Evolutionary conservation across 2,888 invertebrate genomes (phyloP), one percentile per base, ranked within the genome.

Genomic region (Allygus modestus): DNA sequence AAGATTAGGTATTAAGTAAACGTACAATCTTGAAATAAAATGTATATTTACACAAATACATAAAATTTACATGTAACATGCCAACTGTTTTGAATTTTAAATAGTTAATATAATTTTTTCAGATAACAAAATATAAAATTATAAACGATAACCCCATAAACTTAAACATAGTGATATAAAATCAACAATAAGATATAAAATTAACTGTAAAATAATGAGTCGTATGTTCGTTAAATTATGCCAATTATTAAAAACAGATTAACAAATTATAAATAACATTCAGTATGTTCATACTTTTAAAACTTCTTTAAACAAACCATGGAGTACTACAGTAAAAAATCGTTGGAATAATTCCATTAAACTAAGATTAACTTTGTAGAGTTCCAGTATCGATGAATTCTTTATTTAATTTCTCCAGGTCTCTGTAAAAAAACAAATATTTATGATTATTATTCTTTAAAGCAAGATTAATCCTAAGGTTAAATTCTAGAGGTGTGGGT

Each of bases 321-420:
- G 54, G 54, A 54, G 54, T 2, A 15, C 54, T 7, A 54, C 5
- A 23, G 7, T 54, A 54, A 20, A 54, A 54, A 23, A 7, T 54
- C 54, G 1, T 7, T 7, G 46, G 12, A 23, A 61, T 11, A 61
- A 61, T 61, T 28, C 23, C 2, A 15, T 31, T 1, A 69, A 77
- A n/a, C 51, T 51, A 51, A 26, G 15, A 51, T 77, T 51, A 77
- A 82, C 33, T 82, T 85, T 37, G 20, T 31, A 73, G 23, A 20
- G 17, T 23, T 85, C 65, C 61, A 12, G 37, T 41, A 23, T 7
- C 41, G 33, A 26, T 75, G 37, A 83, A 84, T 46, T 85, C 81
- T 85, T 83, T 83, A 83, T 86, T 86, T 65, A 85, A 84, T 65
- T 46, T 54, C 61, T 82, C 41, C 41, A 85, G 82, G 54, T 85